phyloP scores from a whole-genome alignment of 2,888 invertebrate species.

The Sphecodes monilicornis region DNA sequence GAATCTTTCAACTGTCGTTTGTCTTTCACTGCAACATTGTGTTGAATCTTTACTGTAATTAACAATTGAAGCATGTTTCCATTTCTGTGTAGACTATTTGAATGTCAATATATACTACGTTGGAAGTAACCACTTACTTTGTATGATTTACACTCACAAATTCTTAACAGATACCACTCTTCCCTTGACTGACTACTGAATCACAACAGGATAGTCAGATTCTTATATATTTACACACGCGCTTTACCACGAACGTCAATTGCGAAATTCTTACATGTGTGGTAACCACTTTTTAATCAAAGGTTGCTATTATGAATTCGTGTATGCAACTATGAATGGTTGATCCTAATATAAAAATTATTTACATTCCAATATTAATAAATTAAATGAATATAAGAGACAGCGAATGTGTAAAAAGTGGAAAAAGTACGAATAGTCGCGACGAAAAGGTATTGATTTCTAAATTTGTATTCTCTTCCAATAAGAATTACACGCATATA shows the following conservation, averaged over 20 bases:
- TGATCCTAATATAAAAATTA: not conserved
- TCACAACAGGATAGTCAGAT: not conserved
- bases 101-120: not conserved
- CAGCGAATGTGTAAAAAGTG: not conserved
- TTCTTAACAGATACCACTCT: not conserved
- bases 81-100: not conserved
- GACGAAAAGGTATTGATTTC: not conserved
- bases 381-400: not conserved
- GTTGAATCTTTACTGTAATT: not conserved
- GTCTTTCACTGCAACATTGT: not conserved
- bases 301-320: not conserved
- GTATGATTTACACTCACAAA: not conserved
- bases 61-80: not conserved
- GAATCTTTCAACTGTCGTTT: not conserved
- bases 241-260: not conserved
- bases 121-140: constrained; percentile 23
- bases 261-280: not conserved
- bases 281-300: not conserved
- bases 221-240: constrained; percentile 12
- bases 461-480: not conserved
- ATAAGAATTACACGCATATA: not conserved
- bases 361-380: not conserved
- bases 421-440: not conserved
- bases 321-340: not conserved
- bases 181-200: not conserved